Conservation (phyloP, 2,113 vertebrate genomes). For the Anhinga rufa region DNA sequence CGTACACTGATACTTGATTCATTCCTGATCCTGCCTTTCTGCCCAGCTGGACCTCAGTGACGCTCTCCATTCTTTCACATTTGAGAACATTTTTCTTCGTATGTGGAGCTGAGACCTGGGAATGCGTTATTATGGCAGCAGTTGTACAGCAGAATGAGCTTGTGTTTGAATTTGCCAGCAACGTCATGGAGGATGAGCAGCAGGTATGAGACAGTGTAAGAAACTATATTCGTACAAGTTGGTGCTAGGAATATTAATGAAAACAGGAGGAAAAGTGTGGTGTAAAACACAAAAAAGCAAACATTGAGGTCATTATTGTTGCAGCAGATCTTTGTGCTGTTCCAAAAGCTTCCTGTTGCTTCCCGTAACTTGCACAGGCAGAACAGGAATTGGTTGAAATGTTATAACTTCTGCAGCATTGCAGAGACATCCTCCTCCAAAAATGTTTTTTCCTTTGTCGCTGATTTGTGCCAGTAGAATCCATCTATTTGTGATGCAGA, state of each 20-base stretch:
- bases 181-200: conserved; percentile 84
- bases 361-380: not conserved
- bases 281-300: not conserved
- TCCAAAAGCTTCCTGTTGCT: conserved; percentile 46
- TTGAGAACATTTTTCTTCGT: conserved; percentile 26
- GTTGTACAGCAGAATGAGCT: conserved; percentile 89
- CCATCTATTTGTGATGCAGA: not conserved
- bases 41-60: not conserved
- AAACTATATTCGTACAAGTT: not conserved
- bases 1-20: not conserved
- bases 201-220: conserved; percentile 72
- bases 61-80: not conserved
- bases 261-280: not conserved
- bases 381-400: not conserved
- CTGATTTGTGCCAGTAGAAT: not conserved
- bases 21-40: not conserved
- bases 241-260: not conserved
- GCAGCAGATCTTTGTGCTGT: conserved; percentile 16
- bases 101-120: conserved; percentile 74
- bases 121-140: conserved; percentile 83
- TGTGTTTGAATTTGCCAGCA: conserved; percentile 92
- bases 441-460: not conserved
- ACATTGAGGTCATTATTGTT: not conserved
- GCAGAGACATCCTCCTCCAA: not conserved
- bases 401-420: not conserved